phyloP scores from a whole-genome alignment of 2,113 vertebrate species.

The Petrocephalus microphthalmus region DNA sequence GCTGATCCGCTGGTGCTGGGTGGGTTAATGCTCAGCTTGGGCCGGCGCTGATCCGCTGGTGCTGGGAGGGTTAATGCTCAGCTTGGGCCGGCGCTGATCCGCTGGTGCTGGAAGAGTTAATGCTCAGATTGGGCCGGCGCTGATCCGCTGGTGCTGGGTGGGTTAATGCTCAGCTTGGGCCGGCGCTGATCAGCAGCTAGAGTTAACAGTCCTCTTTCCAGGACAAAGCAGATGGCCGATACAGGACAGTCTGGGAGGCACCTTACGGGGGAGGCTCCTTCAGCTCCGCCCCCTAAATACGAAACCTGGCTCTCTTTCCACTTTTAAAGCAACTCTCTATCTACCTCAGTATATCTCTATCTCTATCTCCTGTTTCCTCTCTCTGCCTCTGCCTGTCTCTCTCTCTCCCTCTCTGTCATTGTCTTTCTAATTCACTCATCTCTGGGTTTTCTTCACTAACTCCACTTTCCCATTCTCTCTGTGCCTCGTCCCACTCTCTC shows the following conservation, averaged over 20 bases:
- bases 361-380: background rate
- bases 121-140: background rate
- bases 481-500: background rate
- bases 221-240: background rate
- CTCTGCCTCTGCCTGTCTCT: background rate
- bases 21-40: background rate
- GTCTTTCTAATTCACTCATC: background rate
- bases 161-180: background rate
- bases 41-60: background rate
- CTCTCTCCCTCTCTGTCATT: background rate
- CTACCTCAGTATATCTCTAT: background rate
- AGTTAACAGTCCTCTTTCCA: background rate
- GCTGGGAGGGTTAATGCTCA: background rate
- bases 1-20: too few species aligned
- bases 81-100: background rate
- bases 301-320: background rate
- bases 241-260: background rate
- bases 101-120: background rate
- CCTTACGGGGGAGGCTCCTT: background rate
- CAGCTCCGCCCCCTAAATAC: background rate
- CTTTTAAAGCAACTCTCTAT: background rate
- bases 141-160: background rate
- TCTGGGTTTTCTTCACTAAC: background rate
- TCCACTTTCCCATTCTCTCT: background rate
- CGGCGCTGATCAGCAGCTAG: background rate